Conservation (phyloP, 2,888 invertebrate genomes). For the Coelopa pilipes region DNA sequence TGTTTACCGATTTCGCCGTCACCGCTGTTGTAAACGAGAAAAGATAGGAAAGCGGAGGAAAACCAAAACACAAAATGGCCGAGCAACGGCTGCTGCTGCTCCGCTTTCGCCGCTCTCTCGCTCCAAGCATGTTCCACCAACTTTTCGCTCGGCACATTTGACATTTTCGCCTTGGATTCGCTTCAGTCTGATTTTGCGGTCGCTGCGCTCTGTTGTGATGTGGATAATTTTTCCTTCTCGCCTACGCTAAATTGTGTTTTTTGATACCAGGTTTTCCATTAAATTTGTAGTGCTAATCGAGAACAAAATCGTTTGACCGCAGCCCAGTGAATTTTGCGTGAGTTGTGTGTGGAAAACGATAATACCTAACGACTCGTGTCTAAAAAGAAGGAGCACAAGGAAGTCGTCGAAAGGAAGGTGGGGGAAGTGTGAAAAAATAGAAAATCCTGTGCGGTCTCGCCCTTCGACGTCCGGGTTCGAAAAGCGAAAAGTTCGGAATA, state of each 20-base stretch:
- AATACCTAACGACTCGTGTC: too few relatives aligned
- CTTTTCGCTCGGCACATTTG: slow-evolving; percentile 13
- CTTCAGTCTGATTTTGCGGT: slow-evolving; percentile 37
- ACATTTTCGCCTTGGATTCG: slow-evolving; percentile 33
- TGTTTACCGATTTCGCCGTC: background rate
- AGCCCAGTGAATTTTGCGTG: slow-evolving; percentile 10
- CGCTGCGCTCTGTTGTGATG: slow-evolving; percentile 39
- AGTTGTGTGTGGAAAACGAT: slow-evolving; percentile 15
- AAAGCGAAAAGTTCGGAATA: background rate
- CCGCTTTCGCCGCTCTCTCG: background rate
- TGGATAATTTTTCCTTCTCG: slow-evolving; percentile 19
- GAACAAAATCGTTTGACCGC: background rate
- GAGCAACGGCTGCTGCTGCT: slow-evolving; percentile 38
- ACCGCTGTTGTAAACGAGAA: background rate
- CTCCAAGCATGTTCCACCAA: slow-evolving; percentile 38
- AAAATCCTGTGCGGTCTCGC: slow-evolving; percentile 30
- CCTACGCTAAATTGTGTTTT: slow-evolving; percentile 22
- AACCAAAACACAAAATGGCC: slow-evolving; percentile 54
- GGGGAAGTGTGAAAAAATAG: slow-evolving; percentile 12
- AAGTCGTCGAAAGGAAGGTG: background rate
- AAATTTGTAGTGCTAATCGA: too few relatives aligned
- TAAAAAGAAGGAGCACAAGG: background rate
- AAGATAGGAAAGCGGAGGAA: slow-evolving; percentile 25
- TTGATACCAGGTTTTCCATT: slow-evolving; percentile 12
- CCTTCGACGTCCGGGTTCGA: background rate